phyloP scores from a whole-genome alignment of 2,113 vertebrate genomes.

The Tachysurus fulvidraco region DNA sequence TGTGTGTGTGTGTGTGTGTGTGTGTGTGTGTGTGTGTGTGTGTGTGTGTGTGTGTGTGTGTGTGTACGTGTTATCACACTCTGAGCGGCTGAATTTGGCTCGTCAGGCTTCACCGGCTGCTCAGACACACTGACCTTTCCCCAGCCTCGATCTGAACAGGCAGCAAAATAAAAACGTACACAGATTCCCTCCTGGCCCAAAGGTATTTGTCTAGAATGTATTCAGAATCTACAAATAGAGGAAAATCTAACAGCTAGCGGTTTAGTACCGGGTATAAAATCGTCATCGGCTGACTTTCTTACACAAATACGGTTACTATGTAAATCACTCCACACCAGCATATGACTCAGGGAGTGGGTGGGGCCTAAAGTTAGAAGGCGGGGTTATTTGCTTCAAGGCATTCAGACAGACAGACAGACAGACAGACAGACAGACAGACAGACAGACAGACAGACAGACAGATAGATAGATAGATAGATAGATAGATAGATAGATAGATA shows the following conservation, averaged over 20 bases:
- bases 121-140: slow-evolving; percentile 35
- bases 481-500: neutral
- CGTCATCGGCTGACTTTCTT: neutral
- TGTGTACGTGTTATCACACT: slow-evolving; percentile 20
- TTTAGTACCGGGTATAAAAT: neutral
- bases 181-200: neutral
- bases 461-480: neutral
- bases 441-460: no score
- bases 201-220: neutral
- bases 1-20: slow-evolving; percentile 11
- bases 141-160: neutral
- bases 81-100: slow-evolving; percentile 52
- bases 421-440: no score
- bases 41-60: slow-evolving; percentile 14
- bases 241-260: neutral
- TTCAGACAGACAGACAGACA: neutral
- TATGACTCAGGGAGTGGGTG: neutral
- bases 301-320: neutral
- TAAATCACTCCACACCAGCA: neutral
- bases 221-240: neutral
- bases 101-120: slow-evolving; percentile 62
- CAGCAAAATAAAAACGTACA: slow-evolving; percentile 5
- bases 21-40: neutral
- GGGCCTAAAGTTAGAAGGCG: neutral
- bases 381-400: neutral